Percentiles rank a stretch among this genome's conserved stretches.
Evolutionary conservation across 2,113 vertebrate genomes (phyloP).

Genomic region (Heliornis fulica): DNA sequence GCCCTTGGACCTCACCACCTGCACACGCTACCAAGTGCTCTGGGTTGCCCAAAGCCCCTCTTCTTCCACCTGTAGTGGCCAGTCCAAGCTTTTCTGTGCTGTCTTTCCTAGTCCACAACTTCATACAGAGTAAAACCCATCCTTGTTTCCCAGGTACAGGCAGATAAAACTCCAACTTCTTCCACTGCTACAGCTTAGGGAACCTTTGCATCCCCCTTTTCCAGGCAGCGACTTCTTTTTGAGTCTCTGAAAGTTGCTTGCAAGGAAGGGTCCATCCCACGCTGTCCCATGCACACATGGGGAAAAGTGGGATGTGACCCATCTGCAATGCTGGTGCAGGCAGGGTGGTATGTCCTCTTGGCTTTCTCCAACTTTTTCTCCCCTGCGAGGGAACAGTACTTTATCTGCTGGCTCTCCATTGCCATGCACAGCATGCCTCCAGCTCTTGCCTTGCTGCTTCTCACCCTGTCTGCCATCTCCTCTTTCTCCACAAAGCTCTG

Average conservation of each 20-base stretch:
- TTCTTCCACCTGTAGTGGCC: not conserved
- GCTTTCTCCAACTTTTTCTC: not conserved
- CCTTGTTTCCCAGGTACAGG: not conserved
- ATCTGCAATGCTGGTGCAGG: too few relatives aligned
- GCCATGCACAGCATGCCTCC: accelerated
- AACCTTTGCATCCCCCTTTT: not conserved
- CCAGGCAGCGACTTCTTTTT: not conserved
- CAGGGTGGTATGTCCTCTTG: accelerated
- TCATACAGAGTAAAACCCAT: not conserved
- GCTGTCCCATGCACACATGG: accelerated
- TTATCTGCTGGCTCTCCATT: not conserved
- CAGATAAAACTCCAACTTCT: not conserved
- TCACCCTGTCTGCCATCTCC: not conserved
- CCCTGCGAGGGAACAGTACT: accelerated
- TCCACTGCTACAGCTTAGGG: not conserved
- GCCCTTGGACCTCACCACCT: not conserved
- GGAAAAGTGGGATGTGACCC: accelerated
- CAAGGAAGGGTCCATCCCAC: not conserved
- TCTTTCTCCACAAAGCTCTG: not conserved
- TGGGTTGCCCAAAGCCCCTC: not conserved
- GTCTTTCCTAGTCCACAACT: too few relatives aligned
- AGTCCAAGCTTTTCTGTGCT: not conserved
- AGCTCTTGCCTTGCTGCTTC: not conserved
- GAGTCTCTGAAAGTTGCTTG: not conserved
- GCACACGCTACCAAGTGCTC: accelerated